Conservation (phyloP, 2,888 invertebrate genomes). For the Aleiodes alternator region DNA sequence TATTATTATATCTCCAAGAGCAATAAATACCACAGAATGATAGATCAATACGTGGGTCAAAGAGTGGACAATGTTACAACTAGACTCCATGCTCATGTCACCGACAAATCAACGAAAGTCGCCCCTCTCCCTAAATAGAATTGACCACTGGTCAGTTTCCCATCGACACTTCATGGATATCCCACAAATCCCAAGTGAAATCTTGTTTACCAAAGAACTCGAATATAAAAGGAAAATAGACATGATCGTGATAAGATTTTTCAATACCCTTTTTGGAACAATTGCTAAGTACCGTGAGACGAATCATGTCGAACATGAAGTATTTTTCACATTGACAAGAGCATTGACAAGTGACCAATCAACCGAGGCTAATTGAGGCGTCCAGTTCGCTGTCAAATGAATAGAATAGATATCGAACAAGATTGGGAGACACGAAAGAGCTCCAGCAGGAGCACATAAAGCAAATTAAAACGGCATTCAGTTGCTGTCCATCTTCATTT, state of each 20-base stretch:
- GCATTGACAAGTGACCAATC: constrained; percentile 53
- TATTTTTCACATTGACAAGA: constrained; percentile 55
- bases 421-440: constrained; percentile 11
- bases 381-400: constrained; percentile 31
- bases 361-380: constrained; percentile 53
- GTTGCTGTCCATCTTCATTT: constrained; percentile 66
- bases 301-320: constrained; percentile 48
- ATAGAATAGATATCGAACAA: neutral
- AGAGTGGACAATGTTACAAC: constrained; percentile 28
- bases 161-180: constrained; percentile 53
- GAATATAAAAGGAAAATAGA: constrained; percentile 27
- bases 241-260: constrained; percentile 64
- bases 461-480: constrained; percentile 60
- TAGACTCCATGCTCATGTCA: constrained; percentile 55
- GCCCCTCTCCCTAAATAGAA: constrained; percentile 51
- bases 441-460: constrained; percentile 40
- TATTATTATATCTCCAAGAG: constrained; percentile 1
- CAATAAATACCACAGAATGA: constrained; percentile 13
- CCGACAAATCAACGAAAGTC: constrained; percentile 55
- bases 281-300: constrained; percentile 71
- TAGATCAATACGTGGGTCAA: constrained; percentile 30
- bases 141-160: constrained; percentile 72
- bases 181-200: constrained; percentile 44
- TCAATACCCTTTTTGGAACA: constrained; percentile 63
- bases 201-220: constrained; percentile 32